A percentile compares a stretch with the other conserved stretches of the same genome.
These are phyloP conservation scores for Cydia pomonella DNA, from an alignment of 1,140 invertebrate genomes.

Conservation along the genomic window DNA sequence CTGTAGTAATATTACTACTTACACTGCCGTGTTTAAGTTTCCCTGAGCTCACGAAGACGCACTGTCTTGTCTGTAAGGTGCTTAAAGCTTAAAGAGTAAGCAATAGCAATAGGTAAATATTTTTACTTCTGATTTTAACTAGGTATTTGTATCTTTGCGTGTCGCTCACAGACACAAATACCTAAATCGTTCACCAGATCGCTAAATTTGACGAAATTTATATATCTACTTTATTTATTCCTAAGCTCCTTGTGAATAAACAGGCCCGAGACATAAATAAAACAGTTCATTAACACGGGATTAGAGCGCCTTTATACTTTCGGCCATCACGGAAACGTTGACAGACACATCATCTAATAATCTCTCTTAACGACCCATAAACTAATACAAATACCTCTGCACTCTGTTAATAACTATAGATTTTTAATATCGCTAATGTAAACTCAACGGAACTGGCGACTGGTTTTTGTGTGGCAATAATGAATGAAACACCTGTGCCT, in stretches of 20 bases:
- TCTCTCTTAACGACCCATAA: constrained; percentile 16
- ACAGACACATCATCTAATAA: constrained; percentile 2
- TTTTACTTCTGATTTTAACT: not conserved
- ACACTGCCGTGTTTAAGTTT: too few relatives aligned
- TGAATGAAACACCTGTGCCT: constrained; percentile 8
- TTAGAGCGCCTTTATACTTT: not conserved
- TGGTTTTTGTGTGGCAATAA: constrained; percentile 2
- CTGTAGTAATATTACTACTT: too few relatives aligned
- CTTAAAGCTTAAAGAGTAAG: too few relatives aligned
- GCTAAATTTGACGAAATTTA: not conserved
- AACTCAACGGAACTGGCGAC: constrained; percentile 1
- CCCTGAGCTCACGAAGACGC: too few relatives aligned
- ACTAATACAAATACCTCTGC: not conserved
- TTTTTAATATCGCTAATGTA: constrained; percentile 18
- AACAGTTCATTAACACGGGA: constrained; percentile 6
- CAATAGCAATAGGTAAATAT: too few relatives aligned
- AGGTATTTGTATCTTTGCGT: not conserved
- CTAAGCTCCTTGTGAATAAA: constrained; percentile 1
- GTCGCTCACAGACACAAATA: not conserved
- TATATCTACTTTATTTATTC: not conserved
- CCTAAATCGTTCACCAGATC: not conserved
- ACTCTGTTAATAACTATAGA: not conserved
- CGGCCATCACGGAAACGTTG: constrained; percentile 8
- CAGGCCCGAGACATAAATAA: not conserved
- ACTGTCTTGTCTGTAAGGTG: too few relatives aligned